Evolutionary conservation across 2,888 invertebrate genomes (phyloP).

Genomic region (Cerastoderma edule): DNA sequence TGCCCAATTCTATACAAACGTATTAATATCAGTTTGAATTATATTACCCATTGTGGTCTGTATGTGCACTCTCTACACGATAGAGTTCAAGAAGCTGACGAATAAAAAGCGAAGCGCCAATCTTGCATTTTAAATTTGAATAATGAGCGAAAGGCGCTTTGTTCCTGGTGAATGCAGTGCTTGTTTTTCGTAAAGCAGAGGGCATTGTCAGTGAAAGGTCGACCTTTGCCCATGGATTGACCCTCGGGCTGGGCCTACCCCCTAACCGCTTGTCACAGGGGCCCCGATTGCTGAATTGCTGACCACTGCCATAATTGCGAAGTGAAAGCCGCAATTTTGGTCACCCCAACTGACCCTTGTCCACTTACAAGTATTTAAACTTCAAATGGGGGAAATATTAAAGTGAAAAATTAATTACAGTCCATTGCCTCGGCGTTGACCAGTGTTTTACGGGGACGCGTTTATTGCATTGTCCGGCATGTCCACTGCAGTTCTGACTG

Average conservation of each 20-base stretch:
- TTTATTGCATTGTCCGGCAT: constrained; percentile 51
- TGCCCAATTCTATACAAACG: constrained; percentile 50
- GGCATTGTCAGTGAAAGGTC: constrained; percentile 60
- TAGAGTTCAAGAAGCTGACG: constrained; percentile 59
- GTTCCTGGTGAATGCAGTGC: constrained; percentile 50
- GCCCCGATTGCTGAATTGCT: constrained; percentile 59
- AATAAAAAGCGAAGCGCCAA: constrained; percentile 53
- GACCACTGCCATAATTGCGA: constrained; percentile 61
- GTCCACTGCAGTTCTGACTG: constrained; percentile 44
- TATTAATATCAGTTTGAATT: constrained; percentile 59
- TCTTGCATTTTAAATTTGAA: constrained; percentile 67
- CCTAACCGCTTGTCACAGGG: constrained; percentile 59
- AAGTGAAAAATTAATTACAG: constrained; percentile 65
- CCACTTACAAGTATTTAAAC: constrained; percentile 50
- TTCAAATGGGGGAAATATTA: constrained; percentile 49
- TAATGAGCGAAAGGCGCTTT: constrained; percentile 61
- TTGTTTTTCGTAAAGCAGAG: constrained; percentile 45
- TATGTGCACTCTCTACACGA: constrained; percentile 46
- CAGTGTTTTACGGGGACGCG: constrained; percentile 20
- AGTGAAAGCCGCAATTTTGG: constrained; percentile 59
- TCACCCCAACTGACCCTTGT: constrained; percentile 57
- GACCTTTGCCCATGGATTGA: constrained; percentile 64
- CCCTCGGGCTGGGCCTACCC: constrained; percentile 53
- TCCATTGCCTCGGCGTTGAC: constrained; percentile 28
- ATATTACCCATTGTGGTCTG: constrained; percentile 58